Base-by-base conservation (phyloP, 2,888 invertebrate species). In the Tenodera sinensis region DNA sequence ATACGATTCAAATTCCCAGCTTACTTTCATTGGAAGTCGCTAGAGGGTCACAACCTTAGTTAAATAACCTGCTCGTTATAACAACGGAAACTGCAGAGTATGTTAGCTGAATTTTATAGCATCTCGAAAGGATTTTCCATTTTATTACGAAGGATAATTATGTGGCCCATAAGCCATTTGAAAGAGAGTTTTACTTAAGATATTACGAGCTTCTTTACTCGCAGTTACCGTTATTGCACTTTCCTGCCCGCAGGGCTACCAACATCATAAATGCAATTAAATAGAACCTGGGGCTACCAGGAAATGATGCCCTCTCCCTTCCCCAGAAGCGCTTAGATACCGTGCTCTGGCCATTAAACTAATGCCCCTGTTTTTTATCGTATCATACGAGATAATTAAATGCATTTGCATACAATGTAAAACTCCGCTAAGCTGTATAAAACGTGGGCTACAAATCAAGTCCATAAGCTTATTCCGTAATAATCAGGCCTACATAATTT, bases 351-450 rank as follows among this genome's bases (percentile, higher is more conserved):
- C 54, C 54, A 71, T 71, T 71, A 71, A 71, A 71, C 54, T 71
- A 71, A 71, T 71, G 54, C 54, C 54, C 25, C 54, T 71, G 54
- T 71, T 71, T 71, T 71, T 71, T 71, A 71, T 71, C 54, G 54
- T 71, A 71, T 71, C 54, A 71, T 71, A 83, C 20, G 82, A 87
- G 87, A 87, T 87, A 87, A 87, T 87, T 87, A 87, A 87, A 83
- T 83, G 34, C 82, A 87, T 87, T 87, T 87, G 87, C 87, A 87
- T 87, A 83, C 83, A 82, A 87, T 85, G 28, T 85, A 85, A n/a
- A 71, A 85, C 42, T 47, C 54, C 30, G 15, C n/a, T 86, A 86
- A 83, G 30, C 28, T 47, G 87, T 82, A 87, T 83, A 87, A 87
- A 87, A 83, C 30, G 42, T 20, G 54, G 54, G 20, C 54, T 71